Evolutionary conservation across 2,888 invertebrate genomes (phyloP), one percentile per base, ranked within the genome.

Genomic region (Galeopsomyia nigrocyanea): DNA sequence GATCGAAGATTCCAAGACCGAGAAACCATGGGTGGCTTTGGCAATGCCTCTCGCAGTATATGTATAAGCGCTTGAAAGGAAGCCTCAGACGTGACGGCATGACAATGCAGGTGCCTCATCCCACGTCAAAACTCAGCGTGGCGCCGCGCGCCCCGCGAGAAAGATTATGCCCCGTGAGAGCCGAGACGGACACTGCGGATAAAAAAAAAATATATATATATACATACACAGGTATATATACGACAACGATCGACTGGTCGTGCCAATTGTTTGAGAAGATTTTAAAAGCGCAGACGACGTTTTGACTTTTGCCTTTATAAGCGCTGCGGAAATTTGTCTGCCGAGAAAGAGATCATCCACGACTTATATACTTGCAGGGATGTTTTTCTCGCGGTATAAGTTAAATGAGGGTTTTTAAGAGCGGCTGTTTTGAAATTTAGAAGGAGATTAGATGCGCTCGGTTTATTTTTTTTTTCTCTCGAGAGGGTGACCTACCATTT

Each of bases 91-190:
- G 77, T 78, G 78, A 80, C 80, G 78, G 77, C 75, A 85, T 86
- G 86, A 86, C 86, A 86, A 85, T 86, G 86, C 86, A 86, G 86
- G 85, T 86, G 85, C 83, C 83, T 84, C 83, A 84, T 86, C 84
- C 84, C 80, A 86, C 82, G 86, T 86, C 86, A 85, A 85, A 86
- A 84, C 86, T 78, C 86, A 86, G 86, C 86, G 79, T 86, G 86
- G 82, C 82, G 83, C 83, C 85, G 78, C 75, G 13, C 2, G 26
- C 26, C 21, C 26, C 21, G 55, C 65, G 76, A 80, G 81, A 81
- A 79, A 57, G 63, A 22, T 53, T 17, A 10, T 21, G 62, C 50
- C 39, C 56, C 74, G 50, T 50, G 71, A 64, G 68, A 76, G 75
- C 21, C 55, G 68, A 68, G 61, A 70, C 17, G 53, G 31, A 69